These are phyloP conservation scores for Athalia rosae DNA, from an alignment of 2,888 invertebrate species.

Conservation along the genomic window DNA sequence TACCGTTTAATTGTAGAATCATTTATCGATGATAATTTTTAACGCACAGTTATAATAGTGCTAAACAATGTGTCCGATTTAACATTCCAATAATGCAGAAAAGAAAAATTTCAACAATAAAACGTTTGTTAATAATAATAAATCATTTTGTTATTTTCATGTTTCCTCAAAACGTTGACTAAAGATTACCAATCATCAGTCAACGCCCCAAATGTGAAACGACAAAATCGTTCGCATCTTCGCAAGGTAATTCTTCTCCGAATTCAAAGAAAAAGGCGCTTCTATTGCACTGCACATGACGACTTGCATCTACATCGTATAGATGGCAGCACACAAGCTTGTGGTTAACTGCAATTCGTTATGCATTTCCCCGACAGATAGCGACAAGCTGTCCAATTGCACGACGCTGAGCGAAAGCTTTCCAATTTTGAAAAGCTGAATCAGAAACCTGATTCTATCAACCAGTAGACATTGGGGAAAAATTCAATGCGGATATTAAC, in stretches of 20 bases:
- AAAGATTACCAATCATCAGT: too few relatives aligned
- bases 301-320: not conserved
- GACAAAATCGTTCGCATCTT: too few relatives aligned
- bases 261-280: too few relatives aligned
- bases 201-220: too few relatives aligned
- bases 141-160: not conserved
- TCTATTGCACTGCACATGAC: too few relatives aligned
- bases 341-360: not conserved
- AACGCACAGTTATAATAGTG: slow-evolving; percentile 39
- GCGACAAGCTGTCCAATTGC: not conserved
- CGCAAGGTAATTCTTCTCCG: too few relatives aligned
- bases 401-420: not conserved
- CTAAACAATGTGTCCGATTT: slow-evolving; percentile 52
- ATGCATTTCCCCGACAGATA: slow-evolving; percentile 4
- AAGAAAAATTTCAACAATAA: slow-evolving; percentile 54
- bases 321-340: slow-evolving; percentile 3
- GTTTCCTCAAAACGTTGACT: too few relatives aligned
- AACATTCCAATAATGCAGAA: slow-evolving; percentile 61
- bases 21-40: slow-evolving; percentile 48
- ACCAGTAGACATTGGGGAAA: too few relatives aligned
- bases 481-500: too few relatives aligned
- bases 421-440: too few relatives aligned
- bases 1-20: slow-evolving; percentile 54
- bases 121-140: slow-evolving; percentile 51
- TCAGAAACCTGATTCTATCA: too few relatives aligned